Conservation (phyloP, 2,797 vertebrate species). For the Chelon auratus region DNA sequence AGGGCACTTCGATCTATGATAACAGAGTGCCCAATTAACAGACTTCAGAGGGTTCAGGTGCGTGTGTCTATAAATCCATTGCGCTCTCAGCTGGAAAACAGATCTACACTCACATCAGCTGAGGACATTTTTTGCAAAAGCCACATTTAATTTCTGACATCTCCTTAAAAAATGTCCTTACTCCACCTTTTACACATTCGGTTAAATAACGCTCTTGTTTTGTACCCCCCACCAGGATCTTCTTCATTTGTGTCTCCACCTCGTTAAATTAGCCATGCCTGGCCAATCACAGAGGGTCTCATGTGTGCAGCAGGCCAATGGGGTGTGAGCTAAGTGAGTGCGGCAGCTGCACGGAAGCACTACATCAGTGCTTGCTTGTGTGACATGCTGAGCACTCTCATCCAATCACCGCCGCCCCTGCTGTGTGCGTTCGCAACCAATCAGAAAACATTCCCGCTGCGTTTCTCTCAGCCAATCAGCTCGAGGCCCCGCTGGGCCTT, state of each 20-base stretch:
- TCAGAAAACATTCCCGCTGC: slow-evolving; percentile 56
- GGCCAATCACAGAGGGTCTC: slow-evolving; percentile 59
- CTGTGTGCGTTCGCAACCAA: slow-evolving; percentile 64
- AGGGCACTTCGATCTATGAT: slow-evolving; percentile 5
- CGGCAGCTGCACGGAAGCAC: slow-evolving; percentile 58
- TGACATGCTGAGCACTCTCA: slow-evolving; percentile 56
- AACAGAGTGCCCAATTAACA: slow-evolving; percentile 28
- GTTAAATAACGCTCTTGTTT: slow-evolving; percentile 59
- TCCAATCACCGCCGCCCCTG: slow-evolving; percentile 69
- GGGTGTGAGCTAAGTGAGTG: slow-evolving; percentile 55
- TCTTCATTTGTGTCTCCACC: slow-evolving; percentile 42
- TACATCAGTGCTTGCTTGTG: slow-evolving; percentile 40
- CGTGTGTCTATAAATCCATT: slow-evolving; percentile 15
- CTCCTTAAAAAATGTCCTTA: neutral
- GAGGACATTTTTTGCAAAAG: neutral
- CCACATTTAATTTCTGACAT: slow-evolving; percentile 10
- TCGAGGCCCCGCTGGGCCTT: slow-evolving; percentile 46
- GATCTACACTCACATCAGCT: neutral
- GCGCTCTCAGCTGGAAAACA: slow-evolving; percentile 7
- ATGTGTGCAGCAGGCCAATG: slow-evolving; percentile 52
- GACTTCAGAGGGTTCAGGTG: slow-evolving; percentile 16
- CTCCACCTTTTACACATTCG: slow-evolving; percentile 4
- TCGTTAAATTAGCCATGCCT: slow-evolving; percentile 57
- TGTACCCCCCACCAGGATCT: slow-evolving; percentile 39
- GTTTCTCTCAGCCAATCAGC: slow-evolving; percentile 67